These are phyloP conservation scores for Colistium nudipinnis DNA, from an alignment of 2,113 vertebrate species.

Conservation along the genomic window DNA sequence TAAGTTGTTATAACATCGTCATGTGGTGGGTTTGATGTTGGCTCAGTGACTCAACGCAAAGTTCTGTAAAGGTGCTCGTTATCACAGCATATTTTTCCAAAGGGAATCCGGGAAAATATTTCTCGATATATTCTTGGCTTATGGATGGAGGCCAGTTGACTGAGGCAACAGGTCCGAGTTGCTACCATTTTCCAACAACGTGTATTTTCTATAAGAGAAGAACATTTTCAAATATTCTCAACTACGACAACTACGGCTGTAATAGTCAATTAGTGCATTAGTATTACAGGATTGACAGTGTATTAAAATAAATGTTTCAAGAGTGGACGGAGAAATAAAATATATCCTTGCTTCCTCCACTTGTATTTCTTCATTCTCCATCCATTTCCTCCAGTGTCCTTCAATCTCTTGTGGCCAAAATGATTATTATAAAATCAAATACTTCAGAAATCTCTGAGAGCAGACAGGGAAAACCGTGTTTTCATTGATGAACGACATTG, in stretches of 20 bases:
- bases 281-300: not conserved
- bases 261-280: not conserved
- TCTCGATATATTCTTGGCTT: not conserved
- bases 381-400: too few species aligned
- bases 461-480: too few species aligned
- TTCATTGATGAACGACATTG: too few species aligned
- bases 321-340: too few species aligned
- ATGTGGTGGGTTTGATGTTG: conserved; percentile 47
- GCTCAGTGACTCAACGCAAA: conserved; percentile 48
- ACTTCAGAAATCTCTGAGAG: too few species aligned
- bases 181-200: not conserved
- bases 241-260: not conserved
- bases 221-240: not conserved
- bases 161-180: not conserved
- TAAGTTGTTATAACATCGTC: conserved; percentile 45
- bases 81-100: not conserved
- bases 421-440: too few species aligned
- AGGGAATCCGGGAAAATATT: not conserved
- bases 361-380: too few species aligned
- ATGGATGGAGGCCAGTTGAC: not conserved
- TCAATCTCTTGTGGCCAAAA: too few species aligned
- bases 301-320: too few species aligned
- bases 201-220: not conserved
- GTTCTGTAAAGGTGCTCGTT: conserved; percentile 4
- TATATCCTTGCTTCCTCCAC: too few species aligned